Percentiles rank a stretch among this genome's conserved stretches.
Conservation (phyloP, 1,140 invertebrate genomes). For the Solenopsis invicta region DNA sequence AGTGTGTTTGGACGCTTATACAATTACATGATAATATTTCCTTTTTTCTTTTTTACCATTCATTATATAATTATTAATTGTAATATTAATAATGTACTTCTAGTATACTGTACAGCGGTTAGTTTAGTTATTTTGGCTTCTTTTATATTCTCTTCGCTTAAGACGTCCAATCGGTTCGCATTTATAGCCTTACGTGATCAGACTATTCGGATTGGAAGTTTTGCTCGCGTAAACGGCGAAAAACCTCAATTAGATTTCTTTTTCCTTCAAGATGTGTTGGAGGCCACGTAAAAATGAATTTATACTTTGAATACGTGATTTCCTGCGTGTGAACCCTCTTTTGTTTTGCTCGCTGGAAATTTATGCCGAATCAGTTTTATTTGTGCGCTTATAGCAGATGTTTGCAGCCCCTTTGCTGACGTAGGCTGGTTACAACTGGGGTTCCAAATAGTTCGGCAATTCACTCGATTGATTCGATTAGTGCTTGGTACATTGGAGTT, state of each 20-base stretch:
- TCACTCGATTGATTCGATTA: constrained; percentile 58
- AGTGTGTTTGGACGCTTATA: constrained; percentile 63
- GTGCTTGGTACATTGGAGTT: constrained; percentile 63
- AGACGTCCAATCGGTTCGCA: constrained; percentile 68
- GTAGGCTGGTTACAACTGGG: constrained; percentile 60
- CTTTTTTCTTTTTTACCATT: constrained; percentile 75
- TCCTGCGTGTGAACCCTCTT: constrained; percentile 30
- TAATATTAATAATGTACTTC: constrained; percentile 83
- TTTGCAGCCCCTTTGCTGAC: constrained; percentile 46
- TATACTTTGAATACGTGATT: constrained; percentile 41
- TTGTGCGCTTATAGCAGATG: constrained; percentile 72
- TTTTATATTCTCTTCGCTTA: constrained; percentile 71
- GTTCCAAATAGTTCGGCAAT: constrained; percentile 60
- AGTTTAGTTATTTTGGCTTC: constrained; percentile 83
- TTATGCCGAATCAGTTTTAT: constrained; percentile 59
- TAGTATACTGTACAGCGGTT: constrained; percentile 86
- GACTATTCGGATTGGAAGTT: constrained; percentile 50
- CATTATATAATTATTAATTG: constrained; percentile 81
- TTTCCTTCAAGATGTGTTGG: constrained; percentile 29
- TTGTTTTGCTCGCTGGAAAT: constrained; percentile 54
- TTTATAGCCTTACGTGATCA: constrained; percentile 58
- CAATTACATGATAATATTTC: constrained; percentile 66
- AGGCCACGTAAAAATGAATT: constrained; percentile 57
- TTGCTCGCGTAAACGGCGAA: constrained; percentile 32
- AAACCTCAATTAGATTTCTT: constrained; percentile 24